Base-by-base conservation (phyloP, 2,113 vertebrate genomes). In the Chloebia gouldiae region DNA sequence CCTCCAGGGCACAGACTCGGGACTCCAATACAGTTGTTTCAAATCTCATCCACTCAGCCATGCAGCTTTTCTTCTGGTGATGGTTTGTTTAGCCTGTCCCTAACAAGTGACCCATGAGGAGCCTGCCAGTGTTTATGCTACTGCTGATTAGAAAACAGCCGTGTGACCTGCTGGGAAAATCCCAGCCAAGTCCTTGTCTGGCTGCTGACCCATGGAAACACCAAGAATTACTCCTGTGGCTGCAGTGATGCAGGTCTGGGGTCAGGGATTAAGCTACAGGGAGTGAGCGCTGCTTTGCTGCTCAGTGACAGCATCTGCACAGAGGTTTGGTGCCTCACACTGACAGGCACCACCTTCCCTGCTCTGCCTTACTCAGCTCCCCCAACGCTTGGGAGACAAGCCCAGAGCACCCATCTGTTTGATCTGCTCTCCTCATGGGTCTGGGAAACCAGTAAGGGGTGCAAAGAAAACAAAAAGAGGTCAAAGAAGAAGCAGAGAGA, bases 41-140 rank as follows among this genome's bases (percentile, higher is more conserved):
- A 91, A 87, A 59, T 33, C 90, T 72, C 56, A 68, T 35, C 69
- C 90, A 93, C 73, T 95, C 90, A 84, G 13, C 70, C 96, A 51
- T 75, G 87, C 73, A 71, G 93, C 84, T 64, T 95, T 95, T 95
- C 84, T 76, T 95, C 84, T 93, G 81, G 30, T 24, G 89, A 63
- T 92, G 95, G 85, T 93, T 96, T 96, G 81, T 95, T 96, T 91
- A 96, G 90, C 81, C 85, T 89, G 88, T 95, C 88, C 93, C 93
- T n/a, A 92, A 47, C 80, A 86, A 96, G 68, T 94, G 96, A 96
- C 96, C 96, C 89, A 45, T 83, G 47, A 96, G 91, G 86, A 78
- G 81, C 81, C 93, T 70, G 80, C 80, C 80, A 73, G 72, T 93
- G 94, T 92, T 93, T 88, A 7, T 93, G 93, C 94, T 96, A 56